These are phyloP conservation scores for Fistularia commersonii DNA, from an alignment of 2,797 vertebrate genomes.

Conservation along the genomic window DNA sequence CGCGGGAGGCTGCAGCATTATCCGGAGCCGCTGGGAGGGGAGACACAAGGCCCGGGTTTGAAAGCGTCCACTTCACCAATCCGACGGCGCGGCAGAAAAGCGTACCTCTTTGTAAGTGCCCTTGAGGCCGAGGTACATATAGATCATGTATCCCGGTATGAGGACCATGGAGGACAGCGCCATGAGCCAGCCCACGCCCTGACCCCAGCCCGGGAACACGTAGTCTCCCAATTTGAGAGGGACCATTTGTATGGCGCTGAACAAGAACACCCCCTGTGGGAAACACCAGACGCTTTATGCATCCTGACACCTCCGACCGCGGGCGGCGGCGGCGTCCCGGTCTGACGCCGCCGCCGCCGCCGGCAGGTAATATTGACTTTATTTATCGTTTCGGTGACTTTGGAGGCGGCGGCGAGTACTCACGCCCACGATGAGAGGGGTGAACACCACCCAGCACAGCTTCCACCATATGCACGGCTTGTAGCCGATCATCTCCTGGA, in stretches of 20 bases:
- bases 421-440: constrained; percentile 94
- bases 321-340: constrained; percentile 22
- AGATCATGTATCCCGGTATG: constrained; percentile 97
- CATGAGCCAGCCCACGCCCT: constrained; percentile 99
- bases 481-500: constrained; percentile 98
- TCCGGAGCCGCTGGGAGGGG: constrained; percentile 84
- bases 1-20: constrained; percentile 90
- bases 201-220: constrained; percentile 95
- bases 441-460: constrained; percentile 96
- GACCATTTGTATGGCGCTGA: constrained; percentile 97
- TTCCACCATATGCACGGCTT: constrained; percentile 98
- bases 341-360: constrained; percentile 30
- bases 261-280: constrained; percentile 93
- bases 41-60: neutral
- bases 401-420: constrained; percentile 62
- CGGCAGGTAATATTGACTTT: constrained; percentile 62
- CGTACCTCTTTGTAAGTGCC: constrained; percentile 95
- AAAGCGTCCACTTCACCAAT: no score
- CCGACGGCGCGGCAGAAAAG: no score
- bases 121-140: constrained; percentile 93
- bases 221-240: constrained; percentile 95
- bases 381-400: constrained; percentile 52
- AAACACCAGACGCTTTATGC: constrained; percentile 62
- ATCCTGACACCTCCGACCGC: constrained; percentile 54
- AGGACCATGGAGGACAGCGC: constrained; percentile 96